These are phyloP conservation scores for Drosophila kambysellisi DNA, from an alignment of 2,888 invertebrate genomes.

Conservation along the genomic window DNA sequence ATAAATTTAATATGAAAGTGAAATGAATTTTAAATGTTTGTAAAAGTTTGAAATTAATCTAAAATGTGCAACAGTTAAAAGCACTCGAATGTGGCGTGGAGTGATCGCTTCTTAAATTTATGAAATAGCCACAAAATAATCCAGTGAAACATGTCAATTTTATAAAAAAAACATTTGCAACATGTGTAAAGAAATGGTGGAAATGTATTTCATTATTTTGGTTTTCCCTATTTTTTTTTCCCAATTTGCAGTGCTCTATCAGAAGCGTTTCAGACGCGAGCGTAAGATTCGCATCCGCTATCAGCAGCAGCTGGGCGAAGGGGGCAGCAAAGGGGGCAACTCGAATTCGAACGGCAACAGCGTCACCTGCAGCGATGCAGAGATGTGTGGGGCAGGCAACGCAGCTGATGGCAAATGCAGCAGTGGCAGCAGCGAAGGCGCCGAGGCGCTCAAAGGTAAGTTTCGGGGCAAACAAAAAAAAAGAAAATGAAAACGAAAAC, in stretches of 20 bases:
- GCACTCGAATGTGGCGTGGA: no score
- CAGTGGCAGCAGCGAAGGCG: conserved; percentile 65
- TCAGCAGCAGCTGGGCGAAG: conserved; percentile 92
- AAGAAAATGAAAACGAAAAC: neutral
- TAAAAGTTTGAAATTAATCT: neutral
- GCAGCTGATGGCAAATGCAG: conserved; percentile 51
- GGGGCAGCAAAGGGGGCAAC: conserved; percentile 88
- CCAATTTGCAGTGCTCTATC: conserved; percentile 90
- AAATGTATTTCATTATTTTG: neutral
- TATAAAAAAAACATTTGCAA: neutral
- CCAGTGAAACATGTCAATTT: neutral
- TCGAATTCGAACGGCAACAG: conserved; percentile 59
- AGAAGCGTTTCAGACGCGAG: conserved; percentile 95
- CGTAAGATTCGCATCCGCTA: conserved; percentile 92
- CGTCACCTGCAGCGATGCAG: conserved; percentile 59
- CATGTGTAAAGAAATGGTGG: neutral
- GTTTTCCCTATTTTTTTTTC: neutral
- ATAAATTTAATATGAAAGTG: neutral
- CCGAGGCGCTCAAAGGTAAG: conserved; percentile 70
- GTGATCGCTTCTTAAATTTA: neutral
- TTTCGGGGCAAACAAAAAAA: conserved; percentile 26
- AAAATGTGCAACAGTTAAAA: neutral
- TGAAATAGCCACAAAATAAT: neutral
- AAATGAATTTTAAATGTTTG: neutral
- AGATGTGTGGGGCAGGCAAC: conserved; percentile 45